These are phyloP conservation scores for Syrrhaptes paradoxus DNA, from an alignment of 2,113 vertebrate species.

Conservation along the genomic window DNA sequence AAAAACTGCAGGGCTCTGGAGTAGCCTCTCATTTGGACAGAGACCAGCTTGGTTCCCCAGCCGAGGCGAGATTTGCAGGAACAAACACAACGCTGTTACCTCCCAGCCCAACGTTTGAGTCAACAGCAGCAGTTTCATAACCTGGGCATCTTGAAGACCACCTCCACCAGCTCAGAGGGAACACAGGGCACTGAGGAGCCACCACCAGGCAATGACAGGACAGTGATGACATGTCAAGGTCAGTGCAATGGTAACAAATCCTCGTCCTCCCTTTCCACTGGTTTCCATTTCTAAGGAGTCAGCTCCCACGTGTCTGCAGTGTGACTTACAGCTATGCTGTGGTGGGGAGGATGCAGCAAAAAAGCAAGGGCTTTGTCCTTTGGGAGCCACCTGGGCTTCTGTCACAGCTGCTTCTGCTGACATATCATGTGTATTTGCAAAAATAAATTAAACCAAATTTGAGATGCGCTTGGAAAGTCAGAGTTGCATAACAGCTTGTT, in stretches of 20 bases:
- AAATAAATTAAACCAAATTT: conserved; percentile 58
- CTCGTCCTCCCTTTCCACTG: background rate
- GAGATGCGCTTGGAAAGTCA: conserved; percentile 31
- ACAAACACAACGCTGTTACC: background rate
- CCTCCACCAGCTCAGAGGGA: background rate
- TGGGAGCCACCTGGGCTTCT: conserved; percentile 64
- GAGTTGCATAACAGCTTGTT: conserved; percentile 60
- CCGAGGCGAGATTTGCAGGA: background rate
- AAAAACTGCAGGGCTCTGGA: background rate
- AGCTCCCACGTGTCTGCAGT: conserved; percentile 53
- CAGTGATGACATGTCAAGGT: conserved; percentile 46
- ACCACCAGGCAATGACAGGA: background rate
- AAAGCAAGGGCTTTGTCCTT: conserved; percentile 1
- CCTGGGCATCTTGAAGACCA: background rate
- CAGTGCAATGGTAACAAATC: conserved; percentile 18
- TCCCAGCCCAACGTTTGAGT: background rate
- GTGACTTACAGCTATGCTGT: conserved; percentile 41
- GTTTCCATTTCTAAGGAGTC: conserved; percentile 76
- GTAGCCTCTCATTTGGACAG: background rate
- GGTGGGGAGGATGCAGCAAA: background rate
- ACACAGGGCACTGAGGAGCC: background rate
- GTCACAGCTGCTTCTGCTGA: conserved; percentile 65
- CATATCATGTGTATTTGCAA: background rate
- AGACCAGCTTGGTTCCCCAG: background rate
- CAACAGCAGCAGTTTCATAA: background rate